Base-by-base conservation (phyloP, 2,113 vertebrate species). In the Benitochromis conjunctus region DNA sequence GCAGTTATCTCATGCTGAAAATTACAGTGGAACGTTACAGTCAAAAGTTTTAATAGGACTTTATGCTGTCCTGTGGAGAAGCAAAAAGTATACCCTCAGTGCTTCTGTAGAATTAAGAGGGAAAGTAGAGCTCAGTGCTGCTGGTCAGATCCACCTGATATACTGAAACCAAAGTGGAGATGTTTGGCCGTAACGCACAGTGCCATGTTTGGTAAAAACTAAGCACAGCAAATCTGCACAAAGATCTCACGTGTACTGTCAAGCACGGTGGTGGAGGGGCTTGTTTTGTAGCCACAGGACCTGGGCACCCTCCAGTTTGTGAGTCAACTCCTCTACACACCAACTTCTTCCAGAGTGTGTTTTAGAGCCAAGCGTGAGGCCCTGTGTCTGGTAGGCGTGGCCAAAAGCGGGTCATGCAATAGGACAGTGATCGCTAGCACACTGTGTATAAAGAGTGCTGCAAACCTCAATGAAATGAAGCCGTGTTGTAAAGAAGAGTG, bases 181-280 rank as follows among this genome's bases (percentile, higher is more conserved):
- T 69, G n/a, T 69, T 69, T 38, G 62, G 62, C 4, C 19, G 8
- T 21, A 13, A 66, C 4, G 4, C 60, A 13, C 19, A 66, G 60
- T 5, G 34, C 19, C 62, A 7, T 8, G 19, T 66, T 66, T 41
- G n/a, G 36, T 1, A 14, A 24, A 66, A 41, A 66, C 6, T 31
- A 64, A 12, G 13, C 60, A 12, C 31, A n/a, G 18, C 60, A 64
- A 1, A 64, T 12, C 31, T 21, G 36, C 62, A 24, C 62, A 66
- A 41, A 41, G 36, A 21, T 41, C 36, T 24, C 11, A 41, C 36
- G n/a, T 8, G 34, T 21, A 5, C 34, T 21, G 19, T 66, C 62
- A 5, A 41, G n/a, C 62, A 66, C 7, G 1, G 6, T 3, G 19
- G 19, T 0, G 0, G 0, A 2, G 62, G 43, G 34, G 34, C 34